phyloP scores from a whole-genome alignment of 1,140 invertebrate genomes.

The Drosophila oshimai region DNA sequence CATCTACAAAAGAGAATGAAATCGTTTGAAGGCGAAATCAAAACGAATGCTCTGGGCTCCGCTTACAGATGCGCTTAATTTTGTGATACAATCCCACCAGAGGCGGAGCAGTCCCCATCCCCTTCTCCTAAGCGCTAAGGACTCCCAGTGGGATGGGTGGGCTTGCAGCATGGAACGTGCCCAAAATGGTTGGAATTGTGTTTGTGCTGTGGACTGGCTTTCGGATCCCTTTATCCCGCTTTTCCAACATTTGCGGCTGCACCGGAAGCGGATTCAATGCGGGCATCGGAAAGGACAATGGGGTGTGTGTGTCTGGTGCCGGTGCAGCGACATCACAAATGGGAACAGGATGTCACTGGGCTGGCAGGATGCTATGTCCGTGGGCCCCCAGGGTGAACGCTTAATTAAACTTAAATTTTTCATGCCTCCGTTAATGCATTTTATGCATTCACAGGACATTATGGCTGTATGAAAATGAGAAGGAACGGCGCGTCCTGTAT shows the following conservation, averaged over 20 bases:
- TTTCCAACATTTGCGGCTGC: slow-evolving; percentile 7
- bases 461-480: slow-evolving; percentile 12
- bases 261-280: slow-evolving; percentile 71
- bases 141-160: slow-evolving; percentile 23
- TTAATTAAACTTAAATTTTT: slow-evolving; percentile 78
- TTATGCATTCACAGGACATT: slow-evolving; percentile 45
- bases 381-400: slow-evolving; percentile 43
- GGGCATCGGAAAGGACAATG: slow-evolving; percentile 61
- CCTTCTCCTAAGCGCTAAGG: slow-evolving; percentile 36
- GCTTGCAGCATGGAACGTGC: slow-evolving; percentile 31
- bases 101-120: slow-evolving; percentile 11
- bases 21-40: slow-evolving; percentile 50
- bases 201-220: slow-evolving; percentile 43
- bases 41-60: slow-evolving; percentile 51
- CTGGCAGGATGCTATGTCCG: slow-evolving; percentile 52
- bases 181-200: slow-evolving; percentile 37
- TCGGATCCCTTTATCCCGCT: slow-evolving; percentile 1
- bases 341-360: slow-evolving; percentile 60
- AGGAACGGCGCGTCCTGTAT: slow-evolving; percentile 1
- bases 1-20: neutral
- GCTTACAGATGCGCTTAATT: slow-evolving; percentile 72
- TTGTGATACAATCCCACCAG: slow-evolving; percentile 44
- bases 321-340: slow-evolving; percentile 20
- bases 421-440: slow-evolving; percentile 65
- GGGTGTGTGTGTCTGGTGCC: slow-evolving; percentile 11